Evolutionary conservation across 2,888 invertebrate genomes (phyloP).

Genomic region (Allacma fusca): DNA sequence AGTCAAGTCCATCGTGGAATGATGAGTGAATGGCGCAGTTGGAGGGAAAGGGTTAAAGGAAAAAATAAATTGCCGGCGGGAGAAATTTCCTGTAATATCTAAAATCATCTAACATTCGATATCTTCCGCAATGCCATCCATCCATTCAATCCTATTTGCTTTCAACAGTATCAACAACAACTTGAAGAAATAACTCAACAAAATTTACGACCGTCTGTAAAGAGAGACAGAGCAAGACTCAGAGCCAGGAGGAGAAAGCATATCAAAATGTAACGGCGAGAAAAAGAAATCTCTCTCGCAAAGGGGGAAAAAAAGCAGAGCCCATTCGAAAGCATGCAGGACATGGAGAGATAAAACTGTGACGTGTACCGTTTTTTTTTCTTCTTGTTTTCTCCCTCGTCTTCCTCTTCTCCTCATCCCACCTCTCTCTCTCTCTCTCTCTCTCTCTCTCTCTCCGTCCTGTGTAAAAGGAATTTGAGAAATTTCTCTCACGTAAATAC

Average conservation of each 20-base stretch:
- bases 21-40: background rate
- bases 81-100: conserved; percentile 31
- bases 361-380: no score
- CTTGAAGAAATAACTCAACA: conserved; percentile 24
- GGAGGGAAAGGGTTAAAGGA: conserved; percentile 23
- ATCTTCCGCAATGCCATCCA: conserved; percentile 30
- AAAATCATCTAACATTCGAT: conserved; percentile 28
- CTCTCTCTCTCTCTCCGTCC: no score
- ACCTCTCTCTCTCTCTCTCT: no score
- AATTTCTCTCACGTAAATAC: no score
- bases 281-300: background rate
- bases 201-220: background rate
- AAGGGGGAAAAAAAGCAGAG: no score
- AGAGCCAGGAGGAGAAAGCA: background rate
- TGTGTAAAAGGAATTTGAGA: no score
- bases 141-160: conserved; percentile 30
- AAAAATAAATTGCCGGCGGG: conserved; percentile 33
- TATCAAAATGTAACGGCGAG: background rate
- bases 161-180: conserved; percentile 22
- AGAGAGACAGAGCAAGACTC: background rate
- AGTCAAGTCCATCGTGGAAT: no score
- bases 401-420: no score
- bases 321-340: no score
- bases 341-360: no score
- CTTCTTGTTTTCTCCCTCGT: no score